Evolutionary conservation across 2,113 vertebrate genomes (phyloP), one percentile per base, ranked within the genome.

Genomic region (Chrysemys picta): DNA sequence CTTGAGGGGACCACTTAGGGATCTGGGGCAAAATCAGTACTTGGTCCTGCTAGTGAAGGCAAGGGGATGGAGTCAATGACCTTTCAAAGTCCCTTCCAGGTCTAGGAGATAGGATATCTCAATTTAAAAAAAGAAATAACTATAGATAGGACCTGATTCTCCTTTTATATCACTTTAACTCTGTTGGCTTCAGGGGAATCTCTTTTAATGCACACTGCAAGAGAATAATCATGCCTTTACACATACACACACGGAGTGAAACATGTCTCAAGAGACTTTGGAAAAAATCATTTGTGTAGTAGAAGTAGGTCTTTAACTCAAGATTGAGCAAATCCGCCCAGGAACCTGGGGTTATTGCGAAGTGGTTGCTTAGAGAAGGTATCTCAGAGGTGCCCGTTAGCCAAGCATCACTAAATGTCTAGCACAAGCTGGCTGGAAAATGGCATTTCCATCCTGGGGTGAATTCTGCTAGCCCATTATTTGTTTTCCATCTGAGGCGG

Each of bases 111-210:
- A 45, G 45, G 45, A 45, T 45, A 45, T 45, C 45, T 45, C 6
- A 2, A 45, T 45, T 6, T 45, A 45, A 45, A 45, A 45, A 45
- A 45, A 45, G 45, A 45, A 45, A 35, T 65, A 42, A 42, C 38
- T 42, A 42, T 42, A 45, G 31, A 25, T 80, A 47, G 83, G 85
- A 62, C 47, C 82, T 83, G 69, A 72, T 62, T 96, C 87, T 62
- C 85, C 54, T 94, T 93, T 95, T 82, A 49, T 78, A 3, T 84
- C 82, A 45, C 35, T 89, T 95, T 91, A 82, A 85, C 85, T 56
- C 8, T n/a, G 92, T 89, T 80, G 72, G n/a, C 22, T 86, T 80
- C 85, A 82, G 76, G 54, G 17, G 57, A 79, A 9, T 72, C 1
- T 0, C 8, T 88, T 38, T 24, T 62, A 12, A 75, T 45, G 59